These are phyloP conservation scores for Tiliacea aurago DNA, from an alignment of 2,888 invertebrate genomes.

Conservation along the genomic window DNA sequence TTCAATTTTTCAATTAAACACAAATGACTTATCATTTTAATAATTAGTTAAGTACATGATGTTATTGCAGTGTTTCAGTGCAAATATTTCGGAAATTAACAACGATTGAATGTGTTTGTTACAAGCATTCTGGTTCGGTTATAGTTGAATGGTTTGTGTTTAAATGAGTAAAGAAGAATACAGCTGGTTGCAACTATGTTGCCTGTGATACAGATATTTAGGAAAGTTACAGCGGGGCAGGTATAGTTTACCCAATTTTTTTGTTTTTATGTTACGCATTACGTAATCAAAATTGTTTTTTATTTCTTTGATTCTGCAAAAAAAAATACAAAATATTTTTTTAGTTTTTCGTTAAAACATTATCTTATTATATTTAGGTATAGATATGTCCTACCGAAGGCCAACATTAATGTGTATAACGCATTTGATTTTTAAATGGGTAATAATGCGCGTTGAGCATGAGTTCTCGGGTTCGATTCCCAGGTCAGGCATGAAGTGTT, in stretches of 20 bases:
- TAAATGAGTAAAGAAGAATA: conserved; percentile 63
- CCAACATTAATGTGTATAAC: not conserved
- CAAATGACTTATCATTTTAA: conserved; percentile 12
- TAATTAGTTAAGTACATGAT: conserved; percentile 50
- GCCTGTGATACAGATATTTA: conserved; percentile 83
- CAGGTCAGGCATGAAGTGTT: no score
- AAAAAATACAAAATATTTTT: not conserved
- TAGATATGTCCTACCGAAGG: not conserved
- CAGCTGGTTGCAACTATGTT: conserved; percentile 76
- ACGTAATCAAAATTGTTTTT: not conserved
- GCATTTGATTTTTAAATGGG: not conserved
- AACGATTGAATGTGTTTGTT: not conserved
- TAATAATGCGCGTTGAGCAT: no score
- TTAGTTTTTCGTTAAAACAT: not conserved
- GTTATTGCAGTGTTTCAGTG: conserved; percentile 15
- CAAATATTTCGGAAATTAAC: conserved; percentile 1
- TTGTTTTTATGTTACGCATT: not conserved
- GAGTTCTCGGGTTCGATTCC: no score
- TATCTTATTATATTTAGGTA: not conserved
- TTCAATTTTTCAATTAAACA: conserved; percentile 36
- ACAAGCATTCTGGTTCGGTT: not conserved
- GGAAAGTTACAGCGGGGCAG: conserved; percentile 83
- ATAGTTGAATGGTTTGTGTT: not conserved
- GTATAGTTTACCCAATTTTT: conserved; percentile 62
- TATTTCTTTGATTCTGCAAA: not conserved